phyloP scores from a whole-genome alignment of 2,888 invertebrate species.

The Lasioglossum villosulum region DNA sequence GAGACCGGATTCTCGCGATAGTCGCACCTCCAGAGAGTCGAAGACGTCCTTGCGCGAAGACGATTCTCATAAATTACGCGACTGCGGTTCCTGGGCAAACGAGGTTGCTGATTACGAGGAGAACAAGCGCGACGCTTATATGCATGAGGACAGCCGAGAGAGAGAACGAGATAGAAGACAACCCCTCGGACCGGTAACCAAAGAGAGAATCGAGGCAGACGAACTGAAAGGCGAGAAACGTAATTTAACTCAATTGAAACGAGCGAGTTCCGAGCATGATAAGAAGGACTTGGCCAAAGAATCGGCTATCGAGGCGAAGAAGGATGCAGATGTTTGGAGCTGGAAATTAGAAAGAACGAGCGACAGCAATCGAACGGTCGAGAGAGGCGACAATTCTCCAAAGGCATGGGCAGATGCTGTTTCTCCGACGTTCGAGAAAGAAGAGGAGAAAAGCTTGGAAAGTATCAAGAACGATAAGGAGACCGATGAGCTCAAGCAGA shows the following conservation, averaged over 20 bases:
- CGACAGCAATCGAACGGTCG: constrained; percentile 77
- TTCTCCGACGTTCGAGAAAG: constrained; percentile 82
- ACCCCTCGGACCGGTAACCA: constrained; percentile 87
- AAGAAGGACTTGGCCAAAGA: constrained; percentile 81
- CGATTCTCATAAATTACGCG: constrained; percentile 75
- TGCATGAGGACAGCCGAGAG: constrained; percentile 79
- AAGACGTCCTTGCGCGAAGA: constrained; percentile 82
- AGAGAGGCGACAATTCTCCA: constrained; percentile 76
- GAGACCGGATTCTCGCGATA: constrained; percentile 87
- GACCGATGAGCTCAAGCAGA: constrained; percentile 77
- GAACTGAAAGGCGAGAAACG: constrained; percentile 85
- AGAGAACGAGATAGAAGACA: constrained; percentile 82
- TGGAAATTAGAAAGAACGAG: constrained; percentile 86
- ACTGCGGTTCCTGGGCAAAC: constrained; percentile 80
- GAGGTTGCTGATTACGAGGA: constrained; percentile 82
- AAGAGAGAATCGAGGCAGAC: constrained; percentile 87
- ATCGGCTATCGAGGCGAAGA: constrained; percentile 86
- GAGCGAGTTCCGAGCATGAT: constrained; percentile 78
- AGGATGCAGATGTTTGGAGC: constrained; percentile 85
- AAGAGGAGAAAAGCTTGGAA: constrained; percentile 84
- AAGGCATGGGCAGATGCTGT: constrained; percentile 85
- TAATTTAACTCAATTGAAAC: constrained; percentile 85
- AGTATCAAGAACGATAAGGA: constrained; percentile 84
- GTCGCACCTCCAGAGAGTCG: constrained; percentile 86
- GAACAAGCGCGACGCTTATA: constrained; percentile 80